Evolutionary conservation across 37 sponge, comb jelly and placozoan species (phyloP).

Genomic region (Amphimedon queenslandica): DNA sequence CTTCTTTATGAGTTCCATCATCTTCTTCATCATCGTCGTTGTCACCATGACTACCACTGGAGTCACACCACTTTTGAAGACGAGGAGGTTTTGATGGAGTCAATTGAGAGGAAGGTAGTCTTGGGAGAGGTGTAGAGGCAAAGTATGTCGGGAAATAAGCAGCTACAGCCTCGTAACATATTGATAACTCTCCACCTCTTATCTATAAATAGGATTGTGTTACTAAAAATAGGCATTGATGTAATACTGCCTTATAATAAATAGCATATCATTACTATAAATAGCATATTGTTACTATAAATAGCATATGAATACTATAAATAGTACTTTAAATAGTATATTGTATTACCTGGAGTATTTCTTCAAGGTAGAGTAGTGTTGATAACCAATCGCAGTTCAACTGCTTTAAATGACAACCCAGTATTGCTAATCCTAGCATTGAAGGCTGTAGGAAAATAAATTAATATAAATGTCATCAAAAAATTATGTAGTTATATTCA

Average conservation of each 20-base stretch:
- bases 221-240: not conserved
- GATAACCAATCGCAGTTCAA: slow-evolving; percentile 47
- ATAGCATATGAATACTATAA: not conserved
- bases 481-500: not conserved
- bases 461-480: not conserved
- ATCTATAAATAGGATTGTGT: slow-evolving; percentile 5
- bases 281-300: too few relatives aligned
- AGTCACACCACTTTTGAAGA: not conserved
- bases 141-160: slow-evolving; percentile 16
- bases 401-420: slow-evolving; percentile 64
- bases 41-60: too few relatives aligned
- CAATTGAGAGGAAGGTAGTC: too few relatives aligned
- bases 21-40: too few relatives aligned
- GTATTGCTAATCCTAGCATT: slow-evolving; percentile 48
- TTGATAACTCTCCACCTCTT: slow-evolving; percentile 41
- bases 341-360: slow-evolving; percentile 2
- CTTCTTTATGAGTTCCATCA: too few relatives aligned
- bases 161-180: slow-evolving; percentile 59
- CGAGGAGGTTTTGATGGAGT: not conserved
- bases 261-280: too few relatives aligned
- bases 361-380: slow-evolving; percentile 26
- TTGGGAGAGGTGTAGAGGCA: not conserved
- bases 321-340: too few relatives aligned
- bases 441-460: slow-evolving; percentile 20
- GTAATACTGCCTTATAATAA: too few relatives aligned